Percentiles rank a stretch among this genome's conserved stretches.
phyloP scores from a whole-genome alignment of 2,888 invertebrate species.

The Tachystola acroxantha region DNA sequence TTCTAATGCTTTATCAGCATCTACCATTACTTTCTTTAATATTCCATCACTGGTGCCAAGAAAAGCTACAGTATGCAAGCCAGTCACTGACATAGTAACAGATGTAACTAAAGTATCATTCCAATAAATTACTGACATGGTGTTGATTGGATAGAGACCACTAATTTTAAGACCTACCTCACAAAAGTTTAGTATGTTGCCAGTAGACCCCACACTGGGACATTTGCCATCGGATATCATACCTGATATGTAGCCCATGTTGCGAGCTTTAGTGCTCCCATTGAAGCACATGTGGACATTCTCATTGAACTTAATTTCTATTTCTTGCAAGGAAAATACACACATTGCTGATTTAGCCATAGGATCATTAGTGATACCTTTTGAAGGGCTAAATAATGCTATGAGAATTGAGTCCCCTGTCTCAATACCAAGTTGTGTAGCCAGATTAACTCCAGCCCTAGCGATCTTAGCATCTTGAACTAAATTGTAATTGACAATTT shows the following conservation, averaged over 20 bases:
- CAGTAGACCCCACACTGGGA: slow-evolving; percentile 90
- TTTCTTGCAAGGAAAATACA: slow-evolving; percentile 92
- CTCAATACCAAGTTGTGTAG: slow-evolving; percentile 88
- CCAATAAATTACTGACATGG: slow-evolving; percentile 87
- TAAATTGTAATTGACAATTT: slow-evolving; percentile 88
- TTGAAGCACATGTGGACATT: slow-evolving; percentile 99
- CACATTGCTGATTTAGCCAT: slow-evolving; percentile 93
- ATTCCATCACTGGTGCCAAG: slow-evolving; percentile 92
- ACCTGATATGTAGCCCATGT: slow-evolving; percentile 94
- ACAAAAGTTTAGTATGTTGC: slow-evolving; percentile 95
- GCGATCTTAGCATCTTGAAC: slow-evolving; percentile 95
- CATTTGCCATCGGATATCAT: slow-evolving; percentile 95
- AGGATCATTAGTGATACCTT: slow-evolving; percentile 91
- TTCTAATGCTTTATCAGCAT: slow-evolving; percentile 84
- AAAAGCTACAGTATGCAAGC: slow-evolving; percentile 95
- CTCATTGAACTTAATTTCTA: slow-evolving; percentile 95
- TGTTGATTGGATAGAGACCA: slow-evolving; percentile 89
- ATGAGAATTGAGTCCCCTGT: slow-evolving; percentile 90
- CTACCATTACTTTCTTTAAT: slow-evolving; percentile 87
- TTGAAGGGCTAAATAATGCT: slow-evolving; percentile 93
- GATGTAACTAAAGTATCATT: slow-evolving; percentile 90
- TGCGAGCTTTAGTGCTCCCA: slow-evolving; percentile 94
- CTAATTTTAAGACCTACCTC: slow-evolving; percentile 95
- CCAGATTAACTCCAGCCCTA: slow-evolving; percentile 88
- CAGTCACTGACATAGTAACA: slow-evolving; percentile 91